Evolutionary conservation across 1,140 invertebrate species (phyloP).

Genomic region (Lucilia cuprina): DNA sequence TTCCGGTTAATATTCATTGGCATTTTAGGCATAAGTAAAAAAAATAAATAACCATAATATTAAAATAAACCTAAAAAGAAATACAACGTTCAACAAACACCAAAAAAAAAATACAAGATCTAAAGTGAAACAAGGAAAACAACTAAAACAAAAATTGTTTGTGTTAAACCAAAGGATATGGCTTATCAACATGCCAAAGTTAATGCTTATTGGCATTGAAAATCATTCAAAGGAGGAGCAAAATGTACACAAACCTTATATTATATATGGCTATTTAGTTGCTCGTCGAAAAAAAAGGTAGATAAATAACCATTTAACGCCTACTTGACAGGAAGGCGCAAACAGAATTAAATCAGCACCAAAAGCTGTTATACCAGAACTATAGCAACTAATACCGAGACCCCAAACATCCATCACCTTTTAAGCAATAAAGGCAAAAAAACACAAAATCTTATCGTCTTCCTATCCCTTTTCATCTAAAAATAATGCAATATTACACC

Average conservation of each 20-base stretch:
- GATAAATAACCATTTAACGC: background rate
- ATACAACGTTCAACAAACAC: background rate
- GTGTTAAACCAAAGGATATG: conserved; percentile 6
- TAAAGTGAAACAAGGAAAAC: background rate
- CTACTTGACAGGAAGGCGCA: conserved; percentile 2
- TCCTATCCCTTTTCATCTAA: background rate
- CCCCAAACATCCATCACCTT: background rate
- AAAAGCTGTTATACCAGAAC: background rate
- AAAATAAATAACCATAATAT: background rate
- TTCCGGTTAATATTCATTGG: background rate
- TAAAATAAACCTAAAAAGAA: too few relatives aligned
- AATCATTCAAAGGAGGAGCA: background rate
- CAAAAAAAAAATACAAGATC: background rate
- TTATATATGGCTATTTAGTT: too few relatives aligned
- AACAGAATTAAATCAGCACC: background rate
- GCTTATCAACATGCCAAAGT: conserved; percentile 17
- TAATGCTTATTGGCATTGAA: conserved; percentile 1
- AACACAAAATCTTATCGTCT: background rate
- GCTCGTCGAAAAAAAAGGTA: background rate
- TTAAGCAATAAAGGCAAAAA: background rate
- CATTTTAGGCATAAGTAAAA: background rate
- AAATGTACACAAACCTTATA: background rate
- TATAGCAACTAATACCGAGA: background rate
- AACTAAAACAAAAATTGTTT: background rate
- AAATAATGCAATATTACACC: background rate